Evolutionary conservation across 2,797 vertebrate genomes (phyloP).

Genomic region (Esox lucius): DNA sequence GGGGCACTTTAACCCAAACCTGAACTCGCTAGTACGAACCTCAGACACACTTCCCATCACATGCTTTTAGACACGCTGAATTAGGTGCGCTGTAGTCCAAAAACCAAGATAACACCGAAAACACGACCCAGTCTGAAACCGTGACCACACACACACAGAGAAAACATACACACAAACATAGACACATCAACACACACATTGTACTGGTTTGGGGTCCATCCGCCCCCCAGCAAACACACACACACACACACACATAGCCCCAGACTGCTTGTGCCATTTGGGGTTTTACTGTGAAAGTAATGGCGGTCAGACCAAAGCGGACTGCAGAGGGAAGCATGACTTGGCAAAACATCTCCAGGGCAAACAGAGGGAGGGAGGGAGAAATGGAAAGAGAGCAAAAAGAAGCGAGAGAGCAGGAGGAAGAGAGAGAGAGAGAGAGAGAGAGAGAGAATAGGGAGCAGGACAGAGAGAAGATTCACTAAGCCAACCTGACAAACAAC

Average conservation of each 20-base stretch:
- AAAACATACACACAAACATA: neutral
- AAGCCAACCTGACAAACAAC: neutral
- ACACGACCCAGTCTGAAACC: neutral
- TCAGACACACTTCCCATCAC: neutral
- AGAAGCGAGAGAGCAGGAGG: neutral
- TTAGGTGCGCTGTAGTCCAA: neutral
- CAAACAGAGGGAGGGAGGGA: neutral
- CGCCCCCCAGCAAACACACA: neutral
- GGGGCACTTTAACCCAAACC: slow-evolving; percentile 6
- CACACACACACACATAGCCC: neutral
- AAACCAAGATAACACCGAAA: neutral
- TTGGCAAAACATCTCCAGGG: slow-evolving; percentile 8
- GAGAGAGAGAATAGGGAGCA: neutral
- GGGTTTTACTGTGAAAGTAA: neutral
- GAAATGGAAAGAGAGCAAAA: neutral
- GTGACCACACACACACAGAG: neutral
- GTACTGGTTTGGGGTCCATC: neutral
- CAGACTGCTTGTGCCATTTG: neutral
- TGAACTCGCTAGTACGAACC: slow-evolving; percentile 4
- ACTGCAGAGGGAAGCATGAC: slow-evolving; percentile 18
- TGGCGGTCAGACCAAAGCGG: neutral
- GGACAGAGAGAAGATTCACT: neutral
- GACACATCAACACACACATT: neutral
- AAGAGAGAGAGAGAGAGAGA: neutral
- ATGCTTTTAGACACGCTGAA: neutral